Conservation (phyloP, 2,113 vertebrate genomes). For the Ptilorrhoa leucosticta region DNA sequence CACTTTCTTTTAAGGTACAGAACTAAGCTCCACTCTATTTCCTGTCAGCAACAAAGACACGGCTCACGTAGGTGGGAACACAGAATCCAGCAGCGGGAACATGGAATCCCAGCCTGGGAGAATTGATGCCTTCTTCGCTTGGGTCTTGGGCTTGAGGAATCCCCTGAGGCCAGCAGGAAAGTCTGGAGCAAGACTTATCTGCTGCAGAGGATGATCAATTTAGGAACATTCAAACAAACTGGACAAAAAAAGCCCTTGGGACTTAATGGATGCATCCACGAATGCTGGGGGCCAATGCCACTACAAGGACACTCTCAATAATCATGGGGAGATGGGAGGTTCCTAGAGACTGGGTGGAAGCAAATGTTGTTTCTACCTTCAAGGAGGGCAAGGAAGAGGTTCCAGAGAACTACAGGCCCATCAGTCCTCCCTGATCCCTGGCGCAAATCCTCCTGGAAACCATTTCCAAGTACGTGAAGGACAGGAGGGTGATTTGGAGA, state of each 20-base stretch:
- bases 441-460: neutral
- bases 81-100: fast-evolving
- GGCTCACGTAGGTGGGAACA: neutral
- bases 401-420: neutral
- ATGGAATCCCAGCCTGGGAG: neutral
- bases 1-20: neutral
- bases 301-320: fast-evolving
- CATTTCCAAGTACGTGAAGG: neutral
- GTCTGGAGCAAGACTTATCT: neutral
- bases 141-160: neutral
- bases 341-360: neutral
- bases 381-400: neutral
- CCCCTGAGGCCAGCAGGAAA: neutral
- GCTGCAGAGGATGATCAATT: neutral
- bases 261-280: neutral
- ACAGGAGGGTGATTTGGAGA: neutral
- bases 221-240: neutral
- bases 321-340: neutral
- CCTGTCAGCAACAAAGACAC: neutral
- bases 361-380: neutral
- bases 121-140: neutral
- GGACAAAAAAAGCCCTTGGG: neutral
- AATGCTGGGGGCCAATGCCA: neutral
- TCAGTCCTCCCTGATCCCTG: neutral
- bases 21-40: neutral